Conservation (phyloP, 1,140 invertebrate genomes). For the Drosophila rhopaloa region DNA sequence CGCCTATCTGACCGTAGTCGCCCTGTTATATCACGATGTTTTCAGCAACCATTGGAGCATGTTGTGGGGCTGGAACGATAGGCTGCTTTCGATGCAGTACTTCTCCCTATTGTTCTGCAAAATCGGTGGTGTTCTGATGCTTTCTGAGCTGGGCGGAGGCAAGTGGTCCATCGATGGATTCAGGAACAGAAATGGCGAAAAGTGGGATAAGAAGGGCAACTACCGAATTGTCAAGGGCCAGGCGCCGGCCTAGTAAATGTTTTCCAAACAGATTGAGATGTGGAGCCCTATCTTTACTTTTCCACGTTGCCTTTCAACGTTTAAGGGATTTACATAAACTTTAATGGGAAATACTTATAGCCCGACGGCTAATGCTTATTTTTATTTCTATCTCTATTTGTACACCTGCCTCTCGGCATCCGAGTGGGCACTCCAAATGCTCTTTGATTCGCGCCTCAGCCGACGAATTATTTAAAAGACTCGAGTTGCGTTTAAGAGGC, state of each 20-base stretch:
- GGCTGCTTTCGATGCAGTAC: constrained; percentile 35
- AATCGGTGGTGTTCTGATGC: constrained; percentile 40
- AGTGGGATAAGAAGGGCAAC: constrained; percentile 4
- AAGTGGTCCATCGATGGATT: constrained; percentile 52
- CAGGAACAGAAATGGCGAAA: neutral
- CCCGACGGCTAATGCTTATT: constrained; percentile 42
- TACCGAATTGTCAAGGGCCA: constrained; percentile 13
- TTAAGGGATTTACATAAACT: constrained; percentile 53
- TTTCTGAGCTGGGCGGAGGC: constrained; percentile 42
- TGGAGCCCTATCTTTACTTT: neutral
- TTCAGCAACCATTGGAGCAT: constrained; percentile 7
- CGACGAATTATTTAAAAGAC: constrained; percentile 75
- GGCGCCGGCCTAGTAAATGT: neutral
- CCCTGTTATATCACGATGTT: constrained; percentile 18
- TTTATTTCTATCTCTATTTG: constrained; percentile 59
- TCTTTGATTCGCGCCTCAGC: constrained; percentile 59
- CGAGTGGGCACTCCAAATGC: constrained; percentile 40
- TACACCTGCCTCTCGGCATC: constrained; percentile 51
- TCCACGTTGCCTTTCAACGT: neutral
- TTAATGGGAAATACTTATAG: constrained; percentile 33
- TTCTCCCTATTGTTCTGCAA: constrained; percentile 22
- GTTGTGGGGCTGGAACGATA: constrained; percentile 49
- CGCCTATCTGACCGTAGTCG: constrained; percentile 3
- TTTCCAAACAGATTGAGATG: constrained; percentile 15
- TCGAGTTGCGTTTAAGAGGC: constrained; percentile 70